These are phyloP conservation scores for Chaenogobius annularis DNA, from an alignment of 2,113 vertebrate species.

Conservation along the genomic window DNA sequence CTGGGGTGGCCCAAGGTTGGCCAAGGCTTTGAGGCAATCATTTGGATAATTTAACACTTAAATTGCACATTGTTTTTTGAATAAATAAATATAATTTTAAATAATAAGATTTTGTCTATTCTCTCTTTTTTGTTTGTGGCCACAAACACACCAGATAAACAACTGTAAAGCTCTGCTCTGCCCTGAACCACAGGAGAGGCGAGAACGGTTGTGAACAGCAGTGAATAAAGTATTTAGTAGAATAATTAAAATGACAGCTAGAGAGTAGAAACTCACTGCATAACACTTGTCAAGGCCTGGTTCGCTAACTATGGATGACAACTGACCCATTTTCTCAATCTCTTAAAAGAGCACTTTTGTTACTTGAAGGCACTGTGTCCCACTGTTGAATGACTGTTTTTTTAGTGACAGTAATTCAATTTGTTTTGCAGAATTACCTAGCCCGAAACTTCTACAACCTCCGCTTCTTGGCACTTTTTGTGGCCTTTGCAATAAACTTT, in stretches of 20 bases:
- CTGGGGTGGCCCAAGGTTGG: too few species aligned
- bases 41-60: too few species aligned
- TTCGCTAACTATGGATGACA: neutral
- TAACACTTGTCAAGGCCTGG: neutral
- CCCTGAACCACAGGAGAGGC: too few species aligned
- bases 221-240: neutral
- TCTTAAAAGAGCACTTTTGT: neutral
- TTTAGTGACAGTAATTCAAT: neutral
- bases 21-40: too few species aligned
- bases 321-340: neutral
- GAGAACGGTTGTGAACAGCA: neutral
- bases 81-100: too few species aligned
- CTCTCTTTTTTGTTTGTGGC: too few species aligned
- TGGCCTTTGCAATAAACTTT: slow-evolving; percentile 98
- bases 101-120: too few species aligned
- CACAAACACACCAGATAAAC: too few species aligned
- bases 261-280: neutral
- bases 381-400: neutral
- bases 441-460: slow-evolving; percentile 99
- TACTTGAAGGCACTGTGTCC: neutral
- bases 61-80: too few species aligned
- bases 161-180: too few species aligned
- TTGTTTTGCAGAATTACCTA: slow-evolving; percentile 86
- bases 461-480: slow-evolving; percentile 94
- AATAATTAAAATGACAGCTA: neutral